phyloP scores from a whole-genome alignment of 2,888 invertebrate species.

The Dexiosoma caninum region DNA sequence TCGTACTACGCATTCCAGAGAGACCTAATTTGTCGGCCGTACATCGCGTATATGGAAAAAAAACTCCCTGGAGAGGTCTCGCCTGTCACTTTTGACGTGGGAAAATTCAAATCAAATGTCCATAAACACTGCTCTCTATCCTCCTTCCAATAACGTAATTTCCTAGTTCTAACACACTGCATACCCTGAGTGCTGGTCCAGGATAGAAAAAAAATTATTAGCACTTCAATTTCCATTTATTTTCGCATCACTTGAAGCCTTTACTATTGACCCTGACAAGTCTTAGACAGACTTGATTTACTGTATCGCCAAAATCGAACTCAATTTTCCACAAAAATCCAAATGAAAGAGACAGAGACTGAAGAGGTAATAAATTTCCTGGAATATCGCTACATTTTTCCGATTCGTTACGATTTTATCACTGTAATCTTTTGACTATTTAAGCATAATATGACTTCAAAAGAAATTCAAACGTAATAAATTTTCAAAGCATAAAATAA shows the following conservation, averaged over 20 bases:
- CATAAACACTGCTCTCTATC: too few relatives aligned
- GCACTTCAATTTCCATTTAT: background rate
- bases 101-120: too few relatives aligned
- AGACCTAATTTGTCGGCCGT: too few relatives aligned
- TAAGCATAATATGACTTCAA: slow-evolving; percentile 60
- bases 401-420: slow-evolving; percentile 33
- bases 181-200: too few relatives aligned
- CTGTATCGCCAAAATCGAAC: slow-evolving; percentile 18
- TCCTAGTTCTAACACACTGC: too few relatives aligned
- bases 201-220: too few relatives aligned
- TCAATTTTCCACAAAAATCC: slow-evolving; percentile 7
- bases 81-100: too few relatives aligned
- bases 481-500: slow-evolving; percentile 21
- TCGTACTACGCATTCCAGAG: too few relatives aligned
- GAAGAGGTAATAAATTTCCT: slow-evolving; percentile 9
- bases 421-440: slow-evolving; percentile 49
- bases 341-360: background rate
- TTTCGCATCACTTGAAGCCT: background rate
- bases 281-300: background rate
- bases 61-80: too few relatives aligned
- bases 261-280: background rate
- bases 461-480: slow-evolving; percentile 54
- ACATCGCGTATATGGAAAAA: too few relatives aligned
- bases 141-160: too few relatives aligned
- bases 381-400: slow-evolving; percentile 10